Evolutionary conservation across 2,113 vertebrate genomes (phyloP), one percentile per base, ranked within the genome.

Genomic region (Zonotrichia leucophrys): DNA sequence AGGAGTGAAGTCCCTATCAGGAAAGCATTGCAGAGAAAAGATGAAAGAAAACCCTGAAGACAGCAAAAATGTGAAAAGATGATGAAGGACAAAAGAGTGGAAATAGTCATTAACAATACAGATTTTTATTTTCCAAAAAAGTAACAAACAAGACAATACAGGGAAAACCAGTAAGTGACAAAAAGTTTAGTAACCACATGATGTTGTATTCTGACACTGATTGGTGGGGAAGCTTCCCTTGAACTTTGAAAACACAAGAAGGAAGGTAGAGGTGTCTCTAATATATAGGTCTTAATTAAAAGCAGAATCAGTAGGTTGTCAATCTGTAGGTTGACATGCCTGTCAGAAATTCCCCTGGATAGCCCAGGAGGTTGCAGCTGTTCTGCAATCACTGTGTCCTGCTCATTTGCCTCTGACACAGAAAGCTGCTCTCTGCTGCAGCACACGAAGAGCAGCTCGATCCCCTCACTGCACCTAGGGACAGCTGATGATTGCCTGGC

Each of bases 401-500:
- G 46, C 46, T 64, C n/a, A 20, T 79, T 72, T 69, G 58, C 49
- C 59, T 31, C 62, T n/a, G 56, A 49, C 20, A 68, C 52, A 73
- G 87, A 87, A 89, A 73, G 27, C 28, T 49, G 39, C 46, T 76
- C 35, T 25, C 58, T 63, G 49, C 31, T 83, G 35, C 21, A 52
- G n/a, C 27, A 35, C 63, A n/a, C 6, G 5, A 85, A 21, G 58
- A 49, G 39, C 47, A 72, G 15, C n/a, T 21, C 15, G 2, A 84
- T 23, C 31, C 44, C 19, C 8, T 74, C 46, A 18, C 72, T 49
- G 72, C 47, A 68, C 59, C 78, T 80, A 37, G 55, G 88, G 91
- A 89, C 66, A 94, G 74, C 80, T 89, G 95, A 83, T 63, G 83
- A 79, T 52, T 91, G 77, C 93, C 69, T 50, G 59, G 80, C 91